Percentiles rank a stretch among this genome's conserved stretches.
phyloP scores from a whole-genome alignment of 1,140 invertebrate genomes.

The Melipona quadrifasciata region DNA sequence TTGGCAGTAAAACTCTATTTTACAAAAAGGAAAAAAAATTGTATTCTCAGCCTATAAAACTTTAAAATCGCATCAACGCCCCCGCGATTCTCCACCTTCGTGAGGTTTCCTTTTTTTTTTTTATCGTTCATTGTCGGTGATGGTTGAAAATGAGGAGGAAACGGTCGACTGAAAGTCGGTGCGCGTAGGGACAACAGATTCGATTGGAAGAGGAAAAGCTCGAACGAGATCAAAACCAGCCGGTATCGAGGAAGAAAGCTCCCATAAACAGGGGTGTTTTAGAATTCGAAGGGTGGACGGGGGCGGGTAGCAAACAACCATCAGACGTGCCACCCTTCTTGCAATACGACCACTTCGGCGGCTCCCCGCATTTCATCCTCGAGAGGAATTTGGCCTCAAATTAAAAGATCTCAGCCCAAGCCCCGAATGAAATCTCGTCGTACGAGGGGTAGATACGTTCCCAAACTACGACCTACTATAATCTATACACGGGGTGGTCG shows the following conservation, averaged over 20 bases:
- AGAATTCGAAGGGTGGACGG: slow-evolving; percentile 66
- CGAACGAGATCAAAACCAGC: slow-evolving; percentile 46
- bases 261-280: slow-evolving; percentile 70
- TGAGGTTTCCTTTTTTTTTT: not conserved
- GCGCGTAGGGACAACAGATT: not conserved
- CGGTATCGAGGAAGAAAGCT: slow-evolving; percentile 38
- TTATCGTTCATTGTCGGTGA: not conserved
- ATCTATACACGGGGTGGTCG: slow-evolving; percentile 60
- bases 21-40: too few species aligned
- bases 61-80: too few species aligned
- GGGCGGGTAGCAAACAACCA: slow-evolving; percentile 66
- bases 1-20: too few species aligned
- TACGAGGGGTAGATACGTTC: slow-evolving; percentile 66
- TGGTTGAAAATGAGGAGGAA: not conserved
- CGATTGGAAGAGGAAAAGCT: slow-evolving; percentile 1
- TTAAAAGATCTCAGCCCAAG: slow-evolving; percentile 80
- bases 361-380: slow-evolving; percentile 77
- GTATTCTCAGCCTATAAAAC: too few species aligned
- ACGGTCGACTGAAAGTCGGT: not conserved
- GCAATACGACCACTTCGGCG: slow-evolving; percentile 68
- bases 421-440: slow-evolving; percentile 73
- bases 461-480: slow-evolving; percentile 65
- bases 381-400: slow-evolving; percentile 81
- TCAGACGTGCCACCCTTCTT: slow-evolving; percentile 65
- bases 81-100: not conserved